Evolutionary conservation across 2,888 invertebrate species (phyloP).

Genomic region (Hemaris fuciformis): DNA sequence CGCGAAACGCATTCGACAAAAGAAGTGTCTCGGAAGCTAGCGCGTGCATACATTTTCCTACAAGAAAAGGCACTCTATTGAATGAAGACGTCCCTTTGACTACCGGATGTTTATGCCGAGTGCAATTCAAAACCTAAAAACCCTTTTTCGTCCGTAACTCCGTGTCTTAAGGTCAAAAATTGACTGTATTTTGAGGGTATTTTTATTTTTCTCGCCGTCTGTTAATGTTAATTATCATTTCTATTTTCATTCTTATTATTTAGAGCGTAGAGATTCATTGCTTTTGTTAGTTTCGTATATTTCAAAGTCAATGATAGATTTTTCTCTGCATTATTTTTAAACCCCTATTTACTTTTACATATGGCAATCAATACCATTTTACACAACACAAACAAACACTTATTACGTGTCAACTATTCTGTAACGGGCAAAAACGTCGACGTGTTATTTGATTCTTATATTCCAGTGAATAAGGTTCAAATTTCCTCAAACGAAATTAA

Average conservation of each 20-base stretch:
- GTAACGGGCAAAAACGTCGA: background rate
- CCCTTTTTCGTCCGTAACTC: background rate
- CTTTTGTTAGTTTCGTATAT: background rate
- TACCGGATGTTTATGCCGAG: slow-evolving; percentile 59
- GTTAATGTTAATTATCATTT: too few relatives aligned
- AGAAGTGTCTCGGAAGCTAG: slow-evolving; percentile 15
- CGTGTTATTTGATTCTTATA: background rate
- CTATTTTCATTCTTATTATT: background rate
- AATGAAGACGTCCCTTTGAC: slow-evolving; percentile 31
- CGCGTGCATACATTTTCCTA: slow-evolving; percentile 30
- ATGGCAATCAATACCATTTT: background rate
- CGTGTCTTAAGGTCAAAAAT: background rate
- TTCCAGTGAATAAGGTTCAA: background rate
- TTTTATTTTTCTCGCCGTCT: background rate
- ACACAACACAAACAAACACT: background rate
- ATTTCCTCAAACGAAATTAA: background rate
- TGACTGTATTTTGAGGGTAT: background rate
- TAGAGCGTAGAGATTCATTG: background rate
- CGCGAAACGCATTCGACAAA: slow-evolving; percentile 9
- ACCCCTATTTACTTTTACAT: background rate
- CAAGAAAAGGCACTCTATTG: slow-evolving; percentile 57
- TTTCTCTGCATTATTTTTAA: background rate
- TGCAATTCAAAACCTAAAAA: slow-evolving; percentile 12
- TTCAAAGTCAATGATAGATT: background rate
- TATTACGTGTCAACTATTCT: background rate